A percentile compares a stretch with the other conserved stretches of the same genome.
phyloP scores from a whole-genome alignment of 2,797 vertebrate species.

The Cyprinella venusta region DNA sequence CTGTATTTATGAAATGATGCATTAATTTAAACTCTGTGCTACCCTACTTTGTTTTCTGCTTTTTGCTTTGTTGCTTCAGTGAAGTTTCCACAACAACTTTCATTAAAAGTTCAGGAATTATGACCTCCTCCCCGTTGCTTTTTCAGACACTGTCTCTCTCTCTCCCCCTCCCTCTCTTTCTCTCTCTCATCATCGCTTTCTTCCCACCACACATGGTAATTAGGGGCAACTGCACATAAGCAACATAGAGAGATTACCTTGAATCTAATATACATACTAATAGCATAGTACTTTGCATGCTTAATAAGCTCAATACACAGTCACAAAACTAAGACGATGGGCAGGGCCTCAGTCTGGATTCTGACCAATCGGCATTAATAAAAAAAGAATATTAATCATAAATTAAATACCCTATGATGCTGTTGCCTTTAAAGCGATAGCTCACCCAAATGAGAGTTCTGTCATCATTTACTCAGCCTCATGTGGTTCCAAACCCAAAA shows the following conservation, averaged over 20 bases:
- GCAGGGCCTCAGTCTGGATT: neutral
- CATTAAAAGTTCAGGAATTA: conserved; percentile 24
- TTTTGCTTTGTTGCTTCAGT: conserved; percentile 16
- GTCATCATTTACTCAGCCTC: neutral
- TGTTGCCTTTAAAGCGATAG: conserved; percentile 14
- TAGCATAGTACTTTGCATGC: conserved; percentile 35
- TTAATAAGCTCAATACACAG: conserved; percentile 24
- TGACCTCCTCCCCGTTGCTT: neutral
- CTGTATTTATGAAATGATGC: conserved; percentile 19
- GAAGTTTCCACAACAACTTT: conserved; percentile 19
- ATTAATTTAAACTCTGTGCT: conserved; percentile 14
- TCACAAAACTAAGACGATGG: conserved; percentile 6
- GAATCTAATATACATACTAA: conserved; percentile 45
- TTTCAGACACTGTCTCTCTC: conserved; percentile 3
- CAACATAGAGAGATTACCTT: conserved; percentile 48
- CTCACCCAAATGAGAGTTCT: neutral
- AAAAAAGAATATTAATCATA: neutral
- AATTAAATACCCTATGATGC: neutral
- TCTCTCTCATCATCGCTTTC: conserved; percentile 13
- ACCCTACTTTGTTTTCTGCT: neutral
- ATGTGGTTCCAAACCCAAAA: neutral
- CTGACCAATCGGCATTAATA: neutral
- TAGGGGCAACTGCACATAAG: conserved; percentile 38
- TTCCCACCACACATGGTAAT: conserved; percentile 17
- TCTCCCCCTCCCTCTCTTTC: neutral